Evolutionary conservation across 2,888 invertebrate species (phyloP).

Genomic region (Catocala nupta): DNA sequence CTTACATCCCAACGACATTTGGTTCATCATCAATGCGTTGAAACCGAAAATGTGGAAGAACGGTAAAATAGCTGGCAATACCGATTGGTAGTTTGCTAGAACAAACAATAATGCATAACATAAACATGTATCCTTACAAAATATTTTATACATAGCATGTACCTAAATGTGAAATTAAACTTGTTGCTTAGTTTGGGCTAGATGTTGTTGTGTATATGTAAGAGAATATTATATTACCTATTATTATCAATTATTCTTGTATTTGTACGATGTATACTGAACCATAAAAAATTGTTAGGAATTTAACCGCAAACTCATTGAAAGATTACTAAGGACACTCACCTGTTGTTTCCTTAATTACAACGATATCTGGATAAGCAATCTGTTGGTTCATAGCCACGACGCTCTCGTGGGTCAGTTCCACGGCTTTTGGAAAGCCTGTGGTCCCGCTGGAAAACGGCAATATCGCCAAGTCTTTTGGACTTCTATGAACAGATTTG

Average conservation of each 20-base stretch:
- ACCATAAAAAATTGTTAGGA: no score
- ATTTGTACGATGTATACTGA: no score
- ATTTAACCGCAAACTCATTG: no score
- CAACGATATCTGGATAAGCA: slow-evolving; percentile 69
- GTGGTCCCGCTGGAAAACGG: slow-evolving; percentile 96
- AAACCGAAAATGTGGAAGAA: slow-evolving; percentile 95
- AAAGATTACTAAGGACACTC: slow-evolving; percentile 31
- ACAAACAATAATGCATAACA: slow-evolving; percentile 23
- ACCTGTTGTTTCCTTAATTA: slow-evolving; percentile 77
- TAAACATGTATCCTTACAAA: no score
- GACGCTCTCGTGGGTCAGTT: slow-evolving; percentile 88
- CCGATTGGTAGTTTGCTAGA: slow-evolving; percentile 86
- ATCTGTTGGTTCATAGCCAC: slow-evolving; percentile 82
- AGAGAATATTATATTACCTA: no score
- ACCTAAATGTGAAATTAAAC: no score
- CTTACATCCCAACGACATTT: slow-evolving; percentile 88
- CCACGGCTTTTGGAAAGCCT: slow-evolving; percentile 92
- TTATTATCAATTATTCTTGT: no score
- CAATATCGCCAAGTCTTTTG: slow-evolving; percentile 89
- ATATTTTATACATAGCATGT: no score
- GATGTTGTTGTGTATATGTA: no score
- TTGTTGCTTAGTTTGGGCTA: no score
- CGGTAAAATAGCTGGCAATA: slow-evolving; percentile 90
- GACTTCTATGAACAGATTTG: slow-evolving; percentile 72
- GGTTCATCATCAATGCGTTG: slow-evolving; percentile 88